phyloP scores from a whole-genome alignment of 2,113 vertebrate genomes.

The Coptodon bakossiorum region DNA sequence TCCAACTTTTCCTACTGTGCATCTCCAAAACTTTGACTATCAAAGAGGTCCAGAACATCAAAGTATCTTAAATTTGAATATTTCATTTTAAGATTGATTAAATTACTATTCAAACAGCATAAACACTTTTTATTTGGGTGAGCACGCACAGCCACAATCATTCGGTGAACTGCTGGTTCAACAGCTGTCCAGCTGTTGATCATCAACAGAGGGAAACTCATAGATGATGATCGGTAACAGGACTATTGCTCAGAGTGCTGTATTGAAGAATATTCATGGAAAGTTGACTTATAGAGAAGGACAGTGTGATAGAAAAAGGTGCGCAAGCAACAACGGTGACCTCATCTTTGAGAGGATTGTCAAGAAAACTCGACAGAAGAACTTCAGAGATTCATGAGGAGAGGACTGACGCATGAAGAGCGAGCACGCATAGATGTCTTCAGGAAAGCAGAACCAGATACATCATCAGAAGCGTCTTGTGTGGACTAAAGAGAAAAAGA shows the following conservation, averaged over 20 bases:
- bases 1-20: background rate
- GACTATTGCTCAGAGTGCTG: background rate
- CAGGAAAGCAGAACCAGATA: background rate
- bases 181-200: background rate
- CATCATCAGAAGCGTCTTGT: background rate
- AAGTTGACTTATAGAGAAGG: background rate
- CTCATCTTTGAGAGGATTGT: background rate
- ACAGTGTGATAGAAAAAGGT: background rate
- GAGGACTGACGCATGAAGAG: background rate
- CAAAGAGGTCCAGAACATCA: background rate
- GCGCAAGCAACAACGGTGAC: background rate
- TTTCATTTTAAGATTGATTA: background rate
- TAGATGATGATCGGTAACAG: background rate
- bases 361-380: background rate
- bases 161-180: background rate
- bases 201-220: background rate
- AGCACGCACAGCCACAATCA: background rate
- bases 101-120: background rate
- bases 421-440: too few species aligned
- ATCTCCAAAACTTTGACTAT: background rate
- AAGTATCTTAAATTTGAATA: background rate
- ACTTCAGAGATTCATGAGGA: background rate
- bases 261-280: background rate
- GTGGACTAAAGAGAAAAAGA: background rate
- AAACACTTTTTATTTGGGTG: background rate